A percentile compares a stretch with the other conserved stretches of the same genome.
These are phyloP conservation scores for Xiphophorus birchmanni DNA, from an alignment of 2,797 vertebrate genomes.

Conservation along the genomic window DNA sequence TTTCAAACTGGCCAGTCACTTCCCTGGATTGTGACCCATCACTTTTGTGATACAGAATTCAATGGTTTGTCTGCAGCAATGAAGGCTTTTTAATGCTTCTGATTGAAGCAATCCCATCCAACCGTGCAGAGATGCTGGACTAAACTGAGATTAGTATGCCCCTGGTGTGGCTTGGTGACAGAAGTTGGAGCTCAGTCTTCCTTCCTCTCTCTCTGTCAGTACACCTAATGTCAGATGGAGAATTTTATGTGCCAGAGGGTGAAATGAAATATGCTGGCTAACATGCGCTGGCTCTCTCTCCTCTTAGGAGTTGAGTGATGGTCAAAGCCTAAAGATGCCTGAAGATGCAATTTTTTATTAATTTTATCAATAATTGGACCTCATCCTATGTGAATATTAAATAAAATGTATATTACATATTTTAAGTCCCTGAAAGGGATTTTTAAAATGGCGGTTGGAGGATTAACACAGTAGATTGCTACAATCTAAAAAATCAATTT, in stretches of 20 bases:
- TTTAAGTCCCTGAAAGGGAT: slow-evolving; percentile 28
- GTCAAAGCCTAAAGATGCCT: slow-evolving; percentile 39
- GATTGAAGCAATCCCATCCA: slow-evolving; percentile 62
- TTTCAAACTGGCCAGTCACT: slow-evolving; percentile 25
- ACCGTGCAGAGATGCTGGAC: slow-evolving; percentile 66
- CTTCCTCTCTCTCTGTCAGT: slow-evolving; percentile 28
- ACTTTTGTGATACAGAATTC: slow-evolving; percentile 46
- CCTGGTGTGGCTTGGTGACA: slow-evolving; percentile 57
- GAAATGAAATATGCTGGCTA: slow-evolving; percentile 53
- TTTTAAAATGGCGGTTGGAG: slow-evolving; percentile 24
- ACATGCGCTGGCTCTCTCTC: slow-evolving; percentile 46
- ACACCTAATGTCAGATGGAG: slow-evolving; percentile 56
- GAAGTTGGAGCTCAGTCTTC: slow-evolving; percentile 32
- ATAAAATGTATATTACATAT: slow-evolving; percentile 12
- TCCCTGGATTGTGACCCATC: slow-evolving; percentile 23
- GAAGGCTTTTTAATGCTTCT: slow-evolving; percentile 66
- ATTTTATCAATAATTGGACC: slow-evolving; percentile 39
- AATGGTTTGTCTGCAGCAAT: slow-evolving; percentile 44
- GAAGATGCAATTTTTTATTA: slow-evolving; percentile 40
- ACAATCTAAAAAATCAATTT: slow-evolving; percentile 46
- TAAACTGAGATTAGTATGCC: slow-evolving; percentile 70
- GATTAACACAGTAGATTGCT: slow-evolving; percentile 25
- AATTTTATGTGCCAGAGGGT: slow-evolving; percentile 63
- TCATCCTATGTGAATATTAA: slow-evolving; percentile 6
- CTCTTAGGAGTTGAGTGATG: slow-evolving; percentile 38